These are phyloP conservation scores for Heliconius hortense DNA, from an alignment of 2,888 invertebrate species.

Conservation along the genomic window DNA sequence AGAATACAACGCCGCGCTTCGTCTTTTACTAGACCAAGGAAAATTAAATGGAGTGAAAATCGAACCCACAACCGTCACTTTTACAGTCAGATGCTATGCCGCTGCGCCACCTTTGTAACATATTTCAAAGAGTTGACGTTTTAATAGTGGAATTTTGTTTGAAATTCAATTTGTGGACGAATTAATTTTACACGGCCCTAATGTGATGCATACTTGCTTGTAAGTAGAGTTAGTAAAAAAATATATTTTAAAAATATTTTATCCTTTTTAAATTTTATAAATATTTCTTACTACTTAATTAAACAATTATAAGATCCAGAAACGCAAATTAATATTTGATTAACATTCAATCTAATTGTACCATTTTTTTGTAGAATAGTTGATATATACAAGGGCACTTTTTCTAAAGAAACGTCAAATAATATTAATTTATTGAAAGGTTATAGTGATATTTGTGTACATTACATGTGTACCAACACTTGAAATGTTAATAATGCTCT, in stretches of 20 bases:
- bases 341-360: background rate
- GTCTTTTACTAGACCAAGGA: background rate
- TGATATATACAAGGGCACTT: background rate
- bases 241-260: background rate
- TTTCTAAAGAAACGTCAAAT: background rate
- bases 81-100: background rate
- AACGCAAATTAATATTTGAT: background rate
- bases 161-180: conserved; percentile 3
- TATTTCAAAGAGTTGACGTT: background rate
- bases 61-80: background rate
- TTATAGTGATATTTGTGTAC: background rate
- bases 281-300: background rate
- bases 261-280: background rate
- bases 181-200: conserved; percentile 9
- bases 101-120: no score
- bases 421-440: background rate
- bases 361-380: background rate
- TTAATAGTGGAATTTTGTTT: background rate
- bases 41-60: background rate
- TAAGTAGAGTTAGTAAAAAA: background rate
- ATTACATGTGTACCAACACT: background rate
- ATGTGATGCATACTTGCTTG: background rate
- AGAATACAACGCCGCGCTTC: no score
- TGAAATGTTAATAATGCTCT: conserved; percentile 9
- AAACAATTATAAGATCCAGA: background rate